Conservation (phyloP, 2,888 invertebrate genomes). For the Erpobdella octoculata region DNA sequence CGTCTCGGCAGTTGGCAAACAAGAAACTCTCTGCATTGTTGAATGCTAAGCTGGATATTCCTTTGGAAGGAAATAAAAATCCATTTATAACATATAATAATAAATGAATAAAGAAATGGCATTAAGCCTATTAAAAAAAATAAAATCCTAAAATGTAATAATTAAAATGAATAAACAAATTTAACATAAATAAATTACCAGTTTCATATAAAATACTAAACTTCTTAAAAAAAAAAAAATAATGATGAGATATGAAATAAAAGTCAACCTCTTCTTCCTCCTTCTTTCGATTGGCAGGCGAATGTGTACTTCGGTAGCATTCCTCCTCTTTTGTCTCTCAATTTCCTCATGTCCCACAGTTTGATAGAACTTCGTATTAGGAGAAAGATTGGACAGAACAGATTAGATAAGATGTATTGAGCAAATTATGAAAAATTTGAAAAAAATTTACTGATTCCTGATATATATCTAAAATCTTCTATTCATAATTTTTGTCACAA, state of each 20-base stretch:
- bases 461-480: no score
- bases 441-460: no score
- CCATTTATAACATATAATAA: not conserved
- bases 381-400: no score
- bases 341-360: constrained; percentile 20
- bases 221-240: not conserved
- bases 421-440: no score
- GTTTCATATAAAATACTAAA: not conserved
- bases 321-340: not conserved
- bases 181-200: not conserved
- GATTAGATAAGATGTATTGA: no score
- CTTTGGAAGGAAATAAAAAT: constrained; percentile 33
- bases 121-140: not conserved
- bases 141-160: constrained; percentile 16
- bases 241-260: not conserved
- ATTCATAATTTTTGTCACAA: no score
- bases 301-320: not conserved
- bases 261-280: not conserved
- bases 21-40: constrained; percentile 64
- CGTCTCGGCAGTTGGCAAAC: constrained; percentile 80
- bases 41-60: constrained; percentile 64
- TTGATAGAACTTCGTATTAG: constrained; percentile 17
- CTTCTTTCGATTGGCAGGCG: constrained; percentile 18
- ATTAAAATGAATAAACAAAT: not conserved
- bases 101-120: not conserved